phyloP scores from a whole-genome alignment of 2,113 vertebrate genomes.

The Phaethornis superciliosus region DNA sequence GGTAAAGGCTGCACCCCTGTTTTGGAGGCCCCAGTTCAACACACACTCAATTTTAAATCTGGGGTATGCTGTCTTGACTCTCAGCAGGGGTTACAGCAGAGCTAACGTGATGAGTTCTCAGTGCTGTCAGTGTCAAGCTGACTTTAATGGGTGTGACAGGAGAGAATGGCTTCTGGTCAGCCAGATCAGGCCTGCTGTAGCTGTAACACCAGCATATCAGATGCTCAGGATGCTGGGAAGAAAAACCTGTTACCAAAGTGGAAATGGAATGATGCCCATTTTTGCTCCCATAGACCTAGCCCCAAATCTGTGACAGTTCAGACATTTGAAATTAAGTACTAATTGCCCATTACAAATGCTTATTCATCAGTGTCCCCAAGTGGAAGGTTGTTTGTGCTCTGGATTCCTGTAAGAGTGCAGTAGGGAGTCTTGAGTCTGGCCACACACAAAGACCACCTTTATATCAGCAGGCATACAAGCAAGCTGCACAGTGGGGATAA shows the following conservation, averaged over 20 bases:
- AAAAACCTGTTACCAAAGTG: background rate
- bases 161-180: background rate
- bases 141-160: background rate
- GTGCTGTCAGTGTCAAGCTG: background rate
- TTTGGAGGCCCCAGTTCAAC: background rate
- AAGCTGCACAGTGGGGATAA: background rate
- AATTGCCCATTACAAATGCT: background rate
- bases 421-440: background rate
- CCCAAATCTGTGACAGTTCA: background rate
- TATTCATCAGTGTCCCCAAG: background rate
- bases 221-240: background rate
- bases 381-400: background rate
- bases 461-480: background rate
- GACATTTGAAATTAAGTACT: background rate
- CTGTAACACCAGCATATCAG: background rate
- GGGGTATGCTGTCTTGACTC: background rate
- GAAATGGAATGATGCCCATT: background rate
- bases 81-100: background rate
- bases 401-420: background rate
- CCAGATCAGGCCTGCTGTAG: background rate
- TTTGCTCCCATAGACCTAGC: background rate
- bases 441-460: background rate
- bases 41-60: background rate
- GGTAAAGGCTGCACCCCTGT: background rate
- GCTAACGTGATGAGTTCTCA: background rate